These are phyloP conservation scores for Byasa hedistus DNA, from an alignment of 2,888 invertebrate genomes.

Conservation along the genomic window DNA sequence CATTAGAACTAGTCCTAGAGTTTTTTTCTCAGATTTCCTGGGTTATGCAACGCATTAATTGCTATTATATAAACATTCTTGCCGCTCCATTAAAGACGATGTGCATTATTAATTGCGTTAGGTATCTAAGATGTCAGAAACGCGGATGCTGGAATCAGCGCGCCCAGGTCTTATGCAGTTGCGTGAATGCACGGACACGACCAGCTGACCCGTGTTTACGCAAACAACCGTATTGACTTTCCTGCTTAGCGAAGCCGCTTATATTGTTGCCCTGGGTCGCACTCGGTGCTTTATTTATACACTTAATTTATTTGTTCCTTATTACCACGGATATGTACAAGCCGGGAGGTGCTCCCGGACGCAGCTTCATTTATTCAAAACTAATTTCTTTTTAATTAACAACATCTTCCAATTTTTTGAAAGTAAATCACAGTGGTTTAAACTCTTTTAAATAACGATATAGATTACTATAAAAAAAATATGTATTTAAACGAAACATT, in stretches of 20 bases:
- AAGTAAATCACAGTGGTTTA: no score
- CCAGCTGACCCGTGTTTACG: slow-evolving; percentile 49
- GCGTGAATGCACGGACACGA: slow-evolving; percentile 21
- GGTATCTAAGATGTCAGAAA: slow-evolving; percentile 8
- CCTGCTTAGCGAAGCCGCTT: slow-evolving; percentile 55
- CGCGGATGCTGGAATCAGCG: slow-evolving; percentile 19
- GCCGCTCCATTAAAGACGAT: slow-evolving; percentile 17
- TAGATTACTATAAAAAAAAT: no score
- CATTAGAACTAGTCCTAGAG: background rate
- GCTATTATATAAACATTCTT: slow-evolving; percentile 5
- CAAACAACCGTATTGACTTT: slow-evolving; percentile 64
- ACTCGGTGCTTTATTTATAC: slow-evolving; percentile 36
- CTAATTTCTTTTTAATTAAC: no score
- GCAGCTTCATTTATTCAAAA: no score
- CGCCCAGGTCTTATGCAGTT: slow-evolving; percentile 18
- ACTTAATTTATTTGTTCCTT: slow-evolving; percentile 24
- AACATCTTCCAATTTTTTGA: no score
- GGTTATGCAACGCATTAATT: slow-evolving; percentile 3
- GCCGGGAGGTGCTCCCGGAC: slow-evolving; percentile 9
- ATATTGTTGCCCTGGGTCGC: slow-evolving; percentile 52
- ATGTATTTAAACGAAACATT: no score
- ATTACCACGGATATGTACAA: slow-evolving; percentile 1
- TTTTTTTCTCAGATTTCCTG: background rate
- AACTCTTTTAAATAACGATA: no score
- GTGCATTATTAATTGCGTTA: slow-evolving; percentile 20